Evolutionary conservation across 2,888 invertebrate species (phyloP).

Genomic region (Pemphredon lugubris): DNA sequence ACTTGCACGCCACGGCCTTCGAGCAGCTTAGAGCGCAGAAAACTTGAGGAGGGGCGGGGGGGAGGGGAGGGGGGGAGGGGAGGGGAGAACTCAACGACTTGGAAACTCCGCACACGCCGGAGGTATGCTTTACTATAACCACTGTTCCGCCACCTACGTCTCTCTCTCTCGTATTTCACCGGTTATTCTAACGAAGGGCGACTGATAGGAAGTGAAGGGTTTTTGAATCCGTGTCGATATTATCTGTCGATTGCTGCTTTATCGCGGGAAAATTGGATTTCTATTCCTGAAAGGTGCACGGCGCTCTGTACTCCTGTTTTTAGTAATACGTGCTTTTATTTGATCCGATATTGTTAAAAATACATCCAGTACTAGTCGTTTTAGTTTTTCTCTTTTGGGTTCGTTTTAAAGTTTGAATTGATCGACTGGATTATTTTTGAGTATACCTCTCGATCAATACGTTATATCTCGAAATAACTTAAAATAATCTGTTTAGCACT

Average conservation of each 20-base stretch:
- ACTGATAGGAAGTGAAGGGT: neutral
- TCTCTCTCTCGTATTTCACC: too few relatives aligned
- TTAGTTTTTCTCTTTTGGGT: too few relatives aligned
- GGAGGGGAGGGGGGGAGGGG: neutral
- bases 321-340: too few relatives aligned
- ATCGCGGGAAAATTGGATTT: slow-evolving; percentile 30
- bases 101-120: slow-evolving; percentile 29
- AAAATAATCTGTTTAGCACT: too few relatives aligned
- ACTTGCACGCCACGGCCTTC: slow-evolving; percentile 7
- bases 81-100: slow-evolving; percentile 17
- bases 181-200: too few relatives aligned
- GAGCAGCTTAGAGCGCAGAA: slow-evolving; percentile 21
- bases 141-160: slow-evolving; percentile 16
- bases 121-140: slow-evolving; percentile 23
- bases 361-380: too few relatives aligned
- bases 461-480: too few relatives aligned
- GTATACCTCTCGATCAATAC: too few relatives aligned
- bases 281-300: slow-evolving; percentile 27
- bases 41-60: slow-evolving; percentile 22
- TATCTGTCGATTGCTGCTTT: slow-evolving; percentile 5
- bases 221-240: neutral
- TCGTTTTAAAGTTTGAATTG: too few relatives aligned
- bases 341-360: too few relatives aligned
- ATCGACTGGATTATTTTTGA: too few relatives aligned
- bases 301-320: too few relatives aligned